Conservation (phyloP, 2,888 invertebrate genomes). For the Drosophila paramelanica region DNA sequence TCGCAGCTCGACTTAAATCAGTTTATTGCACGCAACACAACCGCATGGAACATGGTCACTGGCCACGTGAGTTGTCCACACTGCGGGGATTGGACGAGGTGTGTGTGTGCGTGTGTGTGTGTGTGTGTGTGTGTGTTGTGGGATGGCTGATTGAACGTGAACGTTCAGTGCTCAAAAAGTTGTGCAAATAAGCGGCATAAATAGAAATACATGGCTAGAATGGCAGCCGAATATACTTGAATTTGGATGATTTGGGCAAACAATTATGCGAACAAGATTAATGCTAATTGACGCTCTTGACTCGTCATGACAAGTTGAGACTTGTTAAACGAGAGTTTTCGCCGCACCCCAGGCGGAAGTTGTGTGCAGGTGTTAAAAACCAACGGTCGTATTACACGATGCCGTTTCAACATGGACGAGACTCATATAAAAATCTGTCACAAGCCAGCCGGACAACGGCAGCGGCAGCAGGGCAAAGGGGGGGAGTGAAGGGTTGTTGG, state of each 20-base stretch:
- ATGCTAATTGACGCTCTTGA: slow-evolving; percentile 68
- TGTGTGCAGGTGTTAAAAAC: slow-evolving; percentile 57
- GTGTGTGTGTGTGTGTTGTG: neutral
- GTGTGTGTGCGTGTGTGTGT: neutral
- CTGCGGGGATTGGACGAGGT: neutral
- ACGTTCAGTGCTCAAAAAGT: slow-evolving; percentile 30
- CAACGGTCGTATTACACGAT: slow-evolving; percentile 32
- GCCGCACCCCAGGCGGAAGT: slow-evolving; percentile 40
- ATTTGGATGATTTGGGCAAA: slow-evolving; percentile 57
- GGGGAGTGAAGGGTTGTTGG: neutral
- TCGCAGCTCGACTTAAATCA: neutral
- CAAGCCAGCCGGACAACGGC: slow-evolving; percentile 8
- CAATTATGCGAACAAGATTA: slow-evolving; percentile 58
- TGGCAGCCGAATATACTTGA: slow-evolving; percentile 18
- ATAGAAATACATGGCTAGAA: slow-evolving; percentile 16
- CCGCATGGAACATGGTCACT: slow-evolving; percentile 26
- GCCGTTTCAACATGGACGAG: slow-evolving; percentile 26
- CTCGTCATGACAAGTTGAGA: slow-evolving; percentile 19
- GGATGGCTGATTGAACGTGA: slow-evolving; percentile 10
- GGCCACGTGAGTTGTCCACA: slow-evolving; percentile 40
- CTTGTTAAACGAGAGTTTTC: slow-evolving; percentile 53
- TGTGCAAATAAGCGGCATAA: slow-evolving; percentile 31
- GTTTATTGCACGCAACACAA: slow-evolving; percentile 31
- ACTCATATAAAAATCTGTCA: slow-evolving; percentile 28
- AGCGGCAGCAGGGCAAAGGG: neutral